phyloP scores from a whole-genome alignment of 2,888 invertebrate genomes.

The Prosopocoilus inquinatus region DNA sequence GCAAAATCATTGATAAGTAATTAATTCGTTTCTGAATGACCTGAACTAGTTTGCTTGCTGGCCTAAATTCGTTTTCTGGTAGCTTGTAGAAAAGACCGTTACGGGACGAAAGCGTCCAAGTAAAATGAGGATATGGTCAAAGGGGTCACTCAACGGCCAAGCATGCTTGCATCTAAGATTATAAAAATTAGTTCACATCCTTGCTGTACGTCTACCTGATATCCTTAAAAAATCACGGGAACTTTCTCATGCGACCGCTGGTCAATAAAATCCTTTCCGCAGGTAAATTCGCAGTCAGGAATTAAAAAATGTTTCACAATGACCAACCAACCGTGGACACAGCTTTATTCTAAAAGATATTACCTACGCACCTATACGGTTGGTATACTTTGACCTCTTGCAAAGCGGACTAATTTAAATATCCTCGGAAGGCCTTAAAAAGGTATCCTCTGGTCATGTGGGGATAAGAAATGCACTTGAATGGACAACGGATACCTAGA shows the following conservation, averaged over 20 bases:
- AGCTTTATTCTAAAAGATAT: background rate
- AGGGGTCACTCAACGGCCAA: background rate
- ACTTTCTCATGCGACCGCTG: conserved; percentile 18
- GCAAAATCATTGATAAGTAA: no score
- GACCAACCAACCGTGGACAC: conserved; percentile 11
- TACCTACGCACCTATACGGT: conserved; percentile 15
- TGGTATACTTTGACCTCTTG: conserved; percentile 16
- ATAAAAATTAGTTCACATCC: conserved; percentile 18
- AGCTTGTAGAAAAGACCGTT: no score
- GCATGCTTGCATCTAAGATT: background rate
- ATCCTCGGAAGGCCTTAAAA: conserved; percentile 10
- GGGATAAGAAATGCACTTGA: background rate
- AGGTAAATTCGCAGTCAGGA: conserved; percentile 2
- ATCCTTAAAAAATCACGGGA: background rate
- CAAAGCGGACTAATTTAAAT: conserved; percentile 20
- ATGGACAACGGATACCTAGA: background rate
- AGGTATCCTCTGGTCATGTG: background rate
- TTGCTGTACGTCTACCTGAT: conserved; percentile 9
- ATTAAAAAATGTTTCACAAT: conserved; percentile 6
- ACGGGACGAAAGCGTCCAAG: background rate
- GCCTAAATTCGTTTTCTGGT: background rate
- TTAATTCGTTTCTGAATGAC: no score
- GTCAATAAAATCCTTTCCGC: conserved; percentile 14
- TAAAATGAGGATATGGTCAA: background rate
- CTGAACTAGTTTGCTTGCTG: no score